Conservation (phyloP, 2,888 invertebrate genomes). For the Hirtodrosophila trivittata region DNA sequence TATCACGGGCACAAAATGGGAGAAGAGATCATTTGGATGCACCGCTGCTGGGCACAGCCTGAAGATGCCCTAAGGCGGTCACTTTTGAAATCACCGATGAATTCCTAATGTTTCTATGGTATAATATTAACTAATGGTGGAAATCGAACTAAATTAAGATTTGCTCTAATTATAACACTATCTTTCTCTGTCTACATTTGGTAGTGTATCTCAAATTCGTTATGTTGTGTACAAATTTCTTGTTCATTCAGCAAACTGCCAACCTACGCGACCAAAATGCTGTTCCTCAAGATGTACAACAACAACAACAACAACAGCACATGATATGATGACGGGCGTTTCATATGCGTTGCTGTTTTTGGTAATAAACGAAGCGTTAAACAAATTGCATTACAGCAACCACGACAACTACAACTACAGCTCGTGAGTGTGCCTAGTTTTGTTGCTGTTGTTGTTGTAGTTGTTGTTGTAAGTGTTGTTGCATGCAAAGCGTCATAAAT, state of each 20-base stretch:
- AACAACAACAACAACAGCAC: constrained; percentile 10
- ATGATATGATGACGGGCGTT: constrained; percentile 17
- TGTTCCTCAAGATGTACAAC: constrained; percentile 13
- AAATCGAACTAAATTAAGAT: too few species aligned
- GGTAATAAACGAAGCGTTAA: constrained; percentile 80
- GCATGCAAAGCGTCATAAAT: constrained; percentile 73
- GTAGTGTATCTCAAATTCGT: constrained; percentile 11
- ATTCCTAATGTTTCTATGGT: too few species aligned
- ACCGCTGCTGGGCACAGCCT: too few species aligned
- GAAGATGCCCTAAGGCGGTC: too few species aligned
- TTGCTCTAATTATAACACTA: too few species aligned
- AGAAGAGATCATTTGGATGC: too few species aligned
- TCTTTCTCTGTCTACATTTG: too few species aligned
- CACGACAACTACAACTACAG: constrained; percentile 29
- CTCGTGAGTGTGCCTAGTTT: constrained; percentile 16
- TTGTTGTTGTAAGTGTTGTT: constrained; percentile 56
- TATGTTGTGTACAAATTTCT: not conserved
- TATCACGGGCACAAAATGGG: too few species aligned
- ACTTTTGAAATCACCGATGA: too few species aligned
- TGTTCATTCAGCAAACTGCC: constrained; percentile 33
- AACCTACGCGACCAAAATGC: constrained; percentile 31
- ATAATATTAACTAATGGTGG: too few species aligned
- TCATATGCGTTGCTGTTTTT: constrained; percentile 68
- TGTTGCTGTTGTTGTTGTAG: constrained; percentile 38
- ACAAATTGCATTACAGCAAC: constrained; percentile 78